Evolutionary conservation across 1,140 invertebrate species (phyloP), one percentile per base, ranked within the genome.

Genomic region (Heterodera carotae): DNA sequence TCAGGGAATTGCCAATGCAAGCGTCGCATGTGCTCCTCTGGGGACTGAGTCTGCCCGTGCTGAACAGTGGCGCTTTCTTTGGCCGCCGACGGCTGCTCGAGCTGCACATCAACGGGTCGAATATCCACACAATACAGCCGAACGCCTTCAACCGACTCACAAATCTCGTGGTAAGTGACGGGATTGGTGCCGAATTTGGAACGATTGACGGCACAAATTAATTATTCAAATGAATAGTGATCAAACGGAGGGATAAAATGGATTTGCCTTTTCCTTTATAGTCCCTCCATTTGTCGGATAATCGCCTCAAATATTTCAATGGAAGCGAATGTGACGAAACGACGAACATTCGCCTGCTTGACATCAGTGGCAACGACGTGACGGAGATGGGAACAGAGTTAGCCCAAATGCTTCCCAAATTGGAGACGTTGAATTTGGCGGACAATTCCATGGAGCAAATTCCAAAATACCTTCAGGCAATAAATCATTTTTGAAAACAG

Each of bases 1-100:
- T 43, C 25, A 74, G 72, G 36, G 76, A 79, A 33, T 43, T 86
- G 1, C 85, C 85, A 4, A 84, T 86, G 83, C 80, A 81, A 36
- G 86, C 85, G 1, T 85, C 85, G 0, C 84, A 86, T 31, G 75
- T 86, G 59, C 70, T 69, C 34, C 73, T 86, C 5, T 53, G 48
- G 22, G 70, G 68, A 7, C 71, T 87, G 27, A 64, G 78, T 6
- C 60, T 86, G 18, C 82, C 82, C 5, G 69, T 77, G 12, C 76
- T 86, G 36, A 68, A 77, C 66, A 69, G 60, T 15, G 75, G 78
- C 67, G 82, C 76, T n/a, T 87, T 86, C 60, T 68, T 83, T 5
- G 84, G 80, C 8, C 56, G 85, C 15, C 34, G 53, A 2, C 67
- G 79, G 22, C 81, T 86, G 29, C 53, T 69, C 15, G 76, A 85